Conservation (phyloP, 2,888 invertebrate species). For the Melinaea marsaeus region DNA sequence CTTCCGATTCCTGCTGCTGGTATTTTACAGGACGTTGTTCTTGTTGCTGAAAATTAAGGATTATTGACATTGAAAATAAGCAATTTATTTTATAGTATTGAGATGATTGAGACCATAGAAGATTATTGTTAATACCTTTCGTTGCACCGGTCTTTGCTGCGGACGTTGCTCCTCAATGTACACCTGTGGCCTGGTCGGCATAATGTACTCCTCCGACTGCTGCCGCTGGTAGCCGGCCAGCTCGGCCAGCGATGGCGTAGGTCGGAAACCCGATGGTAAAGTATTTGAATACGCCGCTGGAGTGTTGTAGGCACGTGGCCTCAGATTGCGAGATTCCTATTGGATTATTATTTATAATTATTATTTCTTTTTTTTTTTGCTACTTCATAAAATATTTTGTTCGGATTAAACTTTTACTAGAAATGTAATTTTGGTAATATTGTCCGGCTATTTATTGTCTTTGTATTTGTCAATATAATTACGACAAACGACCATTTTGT, state of each 20-base stretch:
- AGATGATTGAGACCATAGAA: too few species aligned
- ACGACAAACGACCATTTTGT: too few species aligned
- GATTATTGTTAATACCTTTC: constrained; percentile 46
- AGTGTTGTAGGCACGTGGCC: constrained; percentile 70
- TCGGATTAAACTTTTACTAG: too few species aligned
- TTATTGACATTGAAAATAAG: background rate
- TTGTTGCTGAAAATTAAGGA: constrained; percentile 40
- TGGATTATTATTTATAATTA: constrained; percentile 12
- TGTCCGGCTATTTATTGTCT: too few species aligned
- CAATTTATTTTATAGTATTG: background rate
- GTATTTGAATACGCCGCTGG: constrained; percentile 59
- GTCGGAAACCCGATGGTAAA: constrained; percentile 66
- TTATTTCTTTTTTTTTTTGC: background rate
- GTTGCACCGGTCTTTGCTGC: constrained; percentile 61
- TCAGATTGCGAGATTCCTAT: constrained; percentile 70
- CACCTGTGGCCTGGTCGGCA: constrained; percentile 50
- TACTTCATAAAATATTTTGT: background rate
- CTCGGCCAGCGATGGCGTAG: constrained; percentile 67
- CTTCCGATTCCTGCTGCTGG: constrained; percentile 55
- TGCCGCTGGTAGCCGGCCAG: constrained; percentile 66
- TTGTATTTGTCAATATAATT: too few species aligned
- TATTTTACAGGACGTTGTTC: constrained; percentile 53
- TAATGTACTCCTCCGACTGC: constrained; percentile 48
- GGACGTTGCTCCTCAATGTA: constrained; percentile 84
- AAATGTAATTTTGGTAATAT: too few species aligned